These are phyloP conservation scores for Catalaphyllia jardinei DNA, from an alignment of 64 coral and sea anemone genomes.

Conservation along the genomic window DNA sequence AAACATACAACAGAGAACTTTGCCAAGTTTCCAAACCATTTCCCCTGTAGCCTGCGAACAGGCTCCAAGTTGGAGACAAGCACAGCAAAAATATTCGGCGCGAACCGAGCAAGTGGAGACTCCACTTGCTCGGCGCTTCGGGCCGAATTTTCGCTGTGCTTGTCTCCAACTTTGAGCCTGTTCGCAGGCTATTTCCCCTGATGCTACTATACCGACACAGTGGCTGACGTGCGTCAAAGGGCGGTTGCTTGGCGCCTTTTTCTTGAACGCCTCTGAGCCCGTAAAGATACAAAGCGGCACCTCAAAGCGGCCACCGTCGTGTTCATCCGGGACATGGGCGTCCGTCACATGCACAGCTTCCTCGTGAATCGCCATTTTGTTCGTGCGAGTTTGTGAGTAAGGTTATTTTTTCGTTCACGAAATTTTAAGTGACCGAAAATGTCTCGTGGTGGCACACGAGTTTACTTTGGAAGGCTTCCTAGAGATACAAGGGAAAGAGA, in stretches of 20 bases:
- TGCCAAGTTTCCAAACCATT: no score
- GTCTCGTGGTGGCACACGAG: constrained; percentile 91
- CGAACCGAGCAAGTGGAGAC: no score
- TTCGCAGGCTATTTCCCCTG: no score
- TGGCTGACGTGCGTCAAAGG: neutral
- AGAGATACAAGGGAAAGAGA: constrained; percentile 94
- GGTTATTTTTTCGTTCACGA: neutral
- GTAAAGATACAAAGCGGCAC: neutral
- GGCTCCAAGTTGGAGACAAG: no score
- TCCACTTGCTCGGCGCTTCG: no score
- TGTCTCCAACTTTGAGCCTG: no score
- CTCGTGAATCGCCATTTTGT: constrained; percentile 76
- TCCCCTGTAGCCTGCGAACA: no score
- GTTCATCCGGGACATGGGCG: constrained; percentile 75
- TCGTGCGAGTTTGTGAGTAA: neutral
- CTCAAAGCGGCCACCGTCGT: neutral
- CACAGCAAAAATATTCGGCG: no score
- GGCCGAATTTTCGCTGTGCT: no score
- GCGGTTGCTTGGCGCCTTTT: neutral
- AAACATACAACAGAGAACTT: no score
- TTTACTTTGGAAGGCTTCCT: constrained; percentile 96
- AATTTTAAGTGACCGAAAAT: constrained; percentile 41
- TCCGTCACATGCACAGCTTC: neutral
- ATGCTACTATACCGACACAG: no score
- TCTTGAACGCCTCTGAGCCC: neutral